Evolutionary conservation across 2,888 invertebrate species (phyloP).

Genomic region (Euphydryas editha): DNA sequence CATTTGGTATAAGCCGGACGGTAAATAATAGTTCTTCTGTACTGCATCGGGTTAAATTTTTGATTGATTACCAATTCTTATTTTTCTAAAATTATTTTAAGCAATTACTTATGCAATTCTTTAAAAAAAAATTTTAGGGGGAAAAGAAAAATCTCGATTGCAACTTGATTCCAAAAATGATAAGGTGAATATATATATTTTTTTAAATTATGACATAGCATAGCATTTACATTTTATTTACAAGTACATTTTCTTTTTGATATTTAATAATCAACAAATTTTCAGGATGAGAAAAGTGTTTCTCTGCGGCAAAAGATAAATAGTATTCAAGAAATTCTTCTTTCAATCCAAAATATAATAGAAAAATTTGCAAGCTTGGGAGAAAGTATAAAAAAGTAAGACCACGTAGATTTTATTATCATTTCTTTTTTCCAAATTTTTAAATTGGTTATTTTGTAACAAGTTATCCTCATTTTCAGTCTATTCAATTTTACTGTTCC

Average conservation of each 20-base stretch:
- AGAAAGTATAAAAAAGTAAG: conserved; percentile 96
- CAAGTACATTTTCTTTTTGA: neutral
- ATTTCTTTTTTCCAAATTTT: neutral
- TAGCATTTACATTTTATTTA: too few species aligned
- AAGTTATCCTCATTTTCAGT: conserved; percentile 81
- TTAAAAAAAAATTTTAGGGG: conserved; percentile 28
- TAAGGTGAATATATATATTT: conserved; percentile 37
- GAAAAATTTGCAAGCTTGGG: conserved; percentile 95
- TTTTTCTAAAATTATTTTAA: neutral
- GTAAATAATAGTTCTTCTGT: neutral
- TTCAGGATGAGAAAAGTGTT: conserved; percentile 94
- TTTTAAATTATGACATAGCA: neutral
- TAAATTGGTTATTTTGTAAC: neutral
- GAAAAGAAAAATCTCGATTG: conserved; percentile 29
- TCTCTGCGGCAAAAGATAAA: conserved; percentile 94
- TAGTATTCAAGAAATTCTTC: conserved; percentile 96
- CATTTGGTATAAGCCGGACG: conserved; percentile 60
- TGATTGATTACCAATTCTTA: neutral
- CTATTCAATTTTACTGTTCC: conserved; percentile 98
- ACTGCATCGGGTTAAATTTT: neutral
- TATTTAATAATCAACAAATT: conserved; percentile 17
- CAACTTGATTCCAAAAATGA: conserved; percentile 29
- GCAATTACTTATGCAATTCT: neutral
- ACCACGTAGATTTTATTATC: too few species aligned
- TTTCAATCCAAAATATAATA: conserved; percentile 96